Conservation (phyloP, 2,797 vertebrate species). For the Parauchenoglanis punctatus region DNA sequence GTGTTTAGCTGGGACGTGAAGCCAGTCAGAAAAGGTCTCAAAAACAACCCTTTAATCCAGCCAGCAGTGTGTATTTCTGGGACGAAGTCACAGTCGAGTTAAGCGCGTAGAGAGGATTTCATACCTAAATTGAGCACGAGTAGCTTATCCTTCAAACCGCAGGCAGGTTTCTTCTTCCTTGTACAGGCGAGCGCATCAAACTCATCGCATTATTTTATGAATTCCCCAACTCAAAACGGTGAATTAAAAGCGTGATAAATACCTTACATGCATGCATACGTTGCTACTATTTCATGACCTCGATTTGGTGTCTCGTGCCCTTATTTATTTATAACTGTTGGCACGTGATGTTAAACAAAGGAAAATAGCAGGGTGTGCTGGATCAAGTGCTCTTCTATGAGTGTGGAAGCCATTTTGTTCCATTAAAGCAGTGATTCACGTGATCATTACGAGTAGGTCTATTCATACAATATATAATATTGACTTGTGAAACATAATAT, state of each 20-base stretch:
- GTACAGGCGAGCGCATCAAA: not conserved
- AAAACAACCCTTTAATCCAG: not conserved
- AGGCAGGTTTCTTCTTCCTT: not conserved
- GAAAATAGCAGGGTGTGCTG: too few species aligned
- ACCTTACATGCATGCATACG: not conserved
- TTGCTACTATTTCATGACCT: not conserved
- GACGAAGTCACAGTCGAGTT: not conserved
- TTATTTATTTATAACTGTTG: not conserved
- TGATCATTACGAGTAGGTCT: too few species aligned
- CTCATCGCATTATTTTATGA: not conserved
- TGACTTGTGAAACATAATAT: too few species aligned
- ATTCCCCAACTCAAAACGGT: not conserved
- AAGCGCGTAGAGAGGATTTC: not conserved
- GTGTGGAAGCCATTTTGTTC: too few species aligned
- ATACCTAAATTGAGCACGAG: not conserved
- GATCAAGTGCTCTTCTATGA: too few species aligned
- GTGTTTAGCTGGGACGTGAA: not conserved
- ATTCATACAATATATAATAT: too few species aligned
- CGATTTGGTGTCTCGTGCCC: too few species aligned
- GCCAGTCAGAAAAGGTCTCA: not conserved
- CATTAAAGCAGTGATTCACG: too few species aligned
- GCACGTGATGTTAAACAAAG: not conserved
- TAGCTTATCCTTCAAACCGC: not conserved
- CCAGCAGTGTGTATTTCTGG: not conserved
- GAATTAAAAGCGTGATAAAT: not conserved